Evolutionary conservation across 2,797 vertebrate species (phyloP), one percentile per base, ranked within the genome.

Genomic region (Falco cherrug): DNA sequence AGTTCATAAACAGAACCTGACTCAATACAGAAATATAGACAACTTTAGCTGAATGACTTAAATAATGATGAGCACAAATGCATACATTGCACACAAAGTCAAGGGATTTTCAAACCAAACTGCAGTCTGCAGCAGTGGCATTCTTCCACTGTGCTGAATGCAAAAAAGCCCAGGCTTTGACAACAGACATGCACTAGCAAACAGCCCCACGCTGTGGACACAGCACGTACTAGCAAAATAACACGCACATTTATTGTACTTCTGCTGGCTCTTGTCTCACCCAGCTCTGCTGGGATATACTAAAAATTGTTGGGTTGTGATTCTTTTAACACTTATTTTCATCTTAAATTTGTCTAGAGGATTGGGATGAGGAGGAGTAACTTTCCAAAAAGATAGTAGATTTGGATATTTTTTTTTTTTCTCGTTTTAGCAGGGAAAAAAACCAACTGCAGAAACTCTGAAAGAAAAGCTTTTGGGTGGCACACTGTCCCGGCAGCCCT

Each of bases 181-280:
- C 54, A 51, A 16, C 0, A 65, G 43, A 17, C 19, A 35, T 73
- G 57, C 61, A 10, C 63, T 59, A 79, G 91, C 79, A 53, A 96
- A 96, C 50, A 96, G 95, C 96, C 78, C 96, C 96, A 91, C 83
- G 0, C 74, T 64, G 93, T 93, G 96, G 95, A 60, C 84, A 37
- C 41, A 11, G 20, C 22, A 33, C 4, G n/a, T 60, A 84, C 39
- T 51, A 35, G 19, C 15, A 73, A 88, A 79, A 82, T 33, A 61
- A 28, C 13, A 33, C 1, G 1, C 24, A 64, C 18, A 43, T 73
- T 48, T 61, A 43, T 18, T 17, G 39, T 10, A 31, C 43, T 68
- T 61, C 8, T 51, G 8, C 33, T 22, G 16, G 31, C 16, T 26
- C 39, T 82, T 9, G 19, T 57, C 39, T 39, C 18, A 45, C 8